Base-by-base conservation (phyloP, 2,113 vertebrate species). In the Steatornis caripensis region DNA sequence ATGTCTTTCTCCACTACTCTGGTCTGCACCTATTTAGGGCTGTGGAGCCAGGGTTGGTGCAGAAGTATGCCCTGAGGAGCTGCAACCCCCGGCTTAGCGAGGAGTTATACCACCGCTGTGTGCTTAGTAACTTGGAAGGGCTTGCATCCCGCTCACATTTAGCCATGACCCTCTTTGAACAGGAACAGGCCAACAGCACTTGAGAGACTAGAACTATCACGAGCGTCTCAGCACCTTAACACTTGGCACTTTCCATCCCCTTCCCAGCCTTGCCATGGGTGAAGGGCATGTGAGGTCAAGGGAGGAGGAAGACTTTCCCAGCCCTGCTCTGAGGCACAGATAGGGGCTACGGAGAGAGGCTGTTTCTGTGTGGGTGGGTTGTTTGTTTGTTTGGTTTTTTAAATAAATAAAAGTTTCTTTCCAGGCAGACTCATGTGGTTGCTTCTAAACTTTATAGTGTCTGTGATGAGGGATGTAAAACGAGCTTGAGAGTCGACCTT, bases 121-220 rank as follows among this genome's bases (percentile, higher is more conserved):
- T 99, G 78, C 99, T 99, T 55, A 99, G 99, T 96, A 99, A 99
- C 97, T 95, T 99, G 97, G 98, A 99, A 96, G 99, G 99, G 12
- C 98, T 99, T 5, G 99, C 98, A 1, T 99, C 99, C 10, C 99
- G 99, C 11, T 98, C 99, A 0, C 99, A 99, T 80, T 98, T 99
- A 17, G 99, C 99, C 48, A 98, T 99, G 98, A 99, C 99, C 4
- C 98, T 99, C 60, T 99, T 99, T 16, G 99, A 99, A 89, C 99
- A 99, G 86, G 99, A 99, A 51, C 99, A 99, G 97, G 99, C 99
- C 93, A 99, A 99, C 95, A 99, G 99, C 98, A 99, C 99, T 62
- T 99, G 92, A 97, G 83, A 61, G 62, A 68, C 45, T 22, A 39
- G 65, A 68, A 82, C 30, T 57, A 55, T 32, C 24, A 11, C 6